Conservation (phyloP, 2,888 invertebrate species). For the Zhuqinia jingwanae region DNA sequence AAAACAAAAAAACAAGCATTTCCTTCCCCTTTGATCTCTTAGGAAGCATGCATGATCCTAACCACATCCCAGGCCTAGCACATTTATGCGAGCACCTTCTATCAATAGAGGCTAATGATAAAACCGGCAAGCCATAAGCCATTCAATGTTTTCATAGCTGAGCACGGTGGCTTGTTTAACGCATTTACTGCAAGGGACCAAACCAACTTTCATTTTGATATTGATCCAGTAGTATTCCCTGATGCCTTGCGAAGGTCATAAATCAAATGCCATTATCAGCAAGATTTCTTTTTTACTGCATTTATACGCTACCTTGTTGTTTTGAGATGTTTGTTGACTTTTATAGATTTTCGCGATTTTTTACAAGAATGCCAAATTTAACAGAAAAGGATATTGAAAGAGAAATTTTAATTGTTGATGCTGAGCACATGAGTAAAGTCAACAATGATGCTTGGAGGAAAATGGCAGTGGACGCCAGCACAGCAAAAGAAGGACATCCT, state of each 20-base stretch:
- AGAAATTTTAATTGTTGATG: slow-evolving; percentile 97
- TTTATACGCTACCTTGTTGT: too few relatives aligned
- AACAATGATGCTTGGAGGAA: slow-evolving; percentile 94
- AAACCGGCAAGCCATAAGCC: slow-evolving; percentile 39
- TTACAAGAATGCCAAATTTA: slow-evolving; percentile 91
- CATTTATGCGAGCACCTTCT: slow-evolving; percentile 74
- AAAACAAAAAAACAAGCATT: neutral
- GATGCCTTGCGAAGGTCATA: slow-evolving; percentile 90
- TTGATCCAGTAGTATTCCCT: slow-evolving; percentile 89
- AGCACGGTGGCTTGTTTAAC: slow-evolving; percentile 95
- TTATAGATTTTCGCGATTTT: slow-evolving; percentile 96
- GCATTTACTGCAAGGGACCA: slow-evolving; percentile 94
- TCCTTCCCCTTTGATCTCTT: neutral
- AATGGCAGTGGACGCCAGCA: slow-evolving; percentile 92
- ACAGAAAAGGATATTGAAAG: slow-evolving; percentile 94
- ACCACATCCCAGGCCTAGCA: slow-evolving; percentile 67
- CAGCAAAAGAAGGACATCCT: slow-evolving; percentile 89
- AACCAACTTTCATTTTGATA: slow-evolving; percentile 96
- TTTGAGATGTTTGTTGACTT: too few relatives aligned
- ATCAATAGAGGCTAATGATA: slow-evolving; percentile 42
- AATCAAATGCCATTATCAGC: slow-evolving; percentile 77
- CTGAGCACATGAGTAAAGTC: slow-evolving; percentile 97
- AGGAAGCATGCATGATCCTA: slow-evolving; percentile 74
- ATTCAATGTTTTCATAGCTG: slow-evolving; percentile 89
- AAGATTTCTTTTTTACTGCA: neutral